Percentiles rank a stretch among this genome's conserved stretches.
phyloP scores from a whole-genome alignment of 2,113 vertebrate genomes.

The Orycteropus afer region DNA sequence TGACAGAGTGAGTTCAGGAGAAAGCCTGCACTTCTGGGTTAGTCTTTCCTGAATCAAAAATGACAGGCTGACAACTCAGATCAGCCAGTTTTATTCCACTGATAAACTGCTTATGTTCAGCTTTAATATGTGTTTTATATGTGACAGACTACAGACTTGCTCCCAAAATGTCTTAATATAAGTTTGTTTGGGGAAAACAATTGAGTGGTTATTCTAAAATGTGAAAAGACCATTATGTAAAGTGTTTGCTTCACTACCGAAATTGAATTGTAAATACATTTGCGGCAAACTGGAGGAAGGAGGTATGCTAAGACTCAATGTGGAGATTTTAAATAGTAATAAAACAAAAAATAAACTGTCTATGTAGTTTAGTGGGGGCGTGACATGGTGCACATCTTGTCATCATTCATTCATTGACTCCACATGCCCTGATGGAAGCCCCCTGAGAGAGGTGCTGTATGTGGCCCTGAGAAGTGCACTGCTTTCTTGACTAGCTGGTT shows the following conservation, averaged over 20 bases:
- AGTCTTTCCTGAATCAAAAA: neutral
- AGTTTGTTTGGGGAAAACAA: slow-evolving; percentile 33
- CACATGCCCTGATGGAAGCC: neutral
- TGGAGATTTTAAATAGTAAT: slow-evolving; percentile 38
- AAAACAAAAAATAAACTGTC: neutral
- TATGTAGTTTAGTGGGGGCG: neutral
- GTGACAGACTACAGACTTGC: neutral
- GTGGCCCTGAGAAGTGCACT: neutral
- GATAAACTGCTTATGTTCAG: slow-evolving; percentile 23
- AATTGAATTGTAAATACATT: slow-evolving; percentile 33
- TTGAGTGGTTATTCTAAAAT: slow-evolving; percentile 40
- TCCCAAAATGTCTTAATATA: slow-evolving; percentile 38
- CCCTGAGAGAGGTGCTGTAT: neutral
- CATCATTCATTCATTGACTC: neutral
- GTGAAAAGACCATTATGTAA: slow-evolving; percentile 48
- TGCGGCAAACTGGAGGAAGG: neutral
- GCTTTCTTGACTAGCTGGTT: neutral
- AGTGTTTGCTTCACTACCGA: slow-evolving; percentile 53
- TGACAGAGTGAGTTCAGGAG: neutral
- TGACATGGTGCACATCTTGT: neutral
- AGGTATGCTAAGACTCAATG: slow-evolving; percentile 47
- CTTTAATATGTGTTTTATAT: slow-evolving; percentile 9
- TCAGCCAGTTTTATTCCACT: slow-evolving; percentile 16
- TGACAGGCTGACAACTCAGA: slow-evolving; percentile 5
- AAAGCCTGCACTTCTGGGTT: neutral